phyloP scores from a whole-genome alignment of 2,888 invertebrate species.

The Acheta domesticus region DNA sequence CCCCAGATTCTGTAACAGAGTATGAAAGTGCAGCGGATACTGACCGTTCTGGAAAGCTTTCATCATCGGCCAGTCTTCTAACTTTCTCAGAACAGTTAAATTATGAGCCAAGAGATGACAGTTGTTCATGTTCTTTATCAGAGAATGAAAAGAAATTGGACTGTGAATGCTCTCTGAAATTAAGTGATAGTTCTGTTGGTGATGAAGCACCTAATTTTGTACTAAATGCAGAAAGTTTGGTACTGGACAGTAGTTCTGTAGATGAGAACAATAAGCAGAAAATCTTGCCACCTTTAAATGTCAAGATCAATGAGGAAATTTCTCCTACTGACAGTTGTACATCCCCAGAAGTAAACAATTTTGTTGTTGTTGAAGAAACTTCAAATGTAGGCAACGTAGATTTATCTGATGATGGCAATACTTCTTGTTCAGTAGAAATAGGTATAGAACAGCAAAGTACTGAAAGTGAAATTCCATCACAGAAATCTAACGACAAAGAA shows the following conservation, averaged over 20 bases:
- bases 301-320: not conserved
- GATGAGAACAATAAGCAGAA: not conserved
- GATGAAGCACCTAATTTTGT: not conserved
- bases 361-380: not conserved
- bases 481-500: too few species aligned
- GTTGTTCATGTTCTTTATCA: not conserved
- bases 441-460: not conserved
- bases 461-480: not conserved
- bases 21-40: not conserved
- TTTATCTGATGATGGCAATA: conserved; percentile 2
- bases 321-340: not conserved
- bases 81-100: not conserved
- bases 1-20: not conserved
- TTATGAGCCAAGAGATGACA: not conserved
- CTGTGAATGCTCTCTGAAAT: not conserved
- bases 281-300: not conserved
- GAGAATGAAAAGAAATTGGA: not conserved
- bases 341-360: not conserved
- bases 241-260: not conserved
- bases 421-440: not conserved
- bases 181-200: not conserved
- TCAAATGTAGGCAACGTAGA: not conserved
- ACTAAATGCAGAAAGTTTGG: not conserved
- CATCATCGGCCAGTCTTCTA: not conserved
- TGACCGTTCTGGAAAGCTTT: not conserved